A percentile compares a stretch with the other conserved stretches of the same genome.
phyloP scores from a whole-genome alignment of 2,113 vertebrate species.

The Pygoscelis adeliae region DNA sequence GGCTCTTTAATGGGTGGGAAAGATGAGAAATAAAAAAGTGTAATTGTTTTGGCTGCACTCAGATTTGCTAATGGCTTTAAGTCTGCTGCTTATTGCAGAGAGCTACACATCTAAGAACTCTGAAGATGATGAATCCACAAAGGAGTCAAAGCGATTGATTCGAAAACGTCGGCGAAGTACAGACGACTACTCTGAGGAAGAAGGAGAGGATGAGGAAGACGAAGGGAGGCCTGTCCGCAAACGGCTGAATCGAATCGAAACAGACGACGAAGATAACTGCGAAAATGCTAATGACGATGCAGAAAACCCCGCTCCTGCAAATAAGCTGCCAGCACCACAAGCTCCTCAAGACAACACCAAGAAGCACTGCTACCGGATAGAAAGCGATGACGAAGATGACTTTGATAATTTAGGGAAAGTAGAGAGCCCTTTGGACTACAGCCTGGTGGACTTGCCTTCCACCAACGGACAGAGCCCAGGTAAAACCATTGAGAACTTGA shows the following conservation, averaged over 20 bases:
- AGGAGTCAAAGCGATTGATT: conserved; percentile 62
- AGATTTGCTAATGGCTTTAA: conserved; percentile 53
- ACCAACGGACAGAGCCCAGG: conserved; percentile 90
- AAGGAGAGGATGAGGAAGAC: conserved; percentile 74
- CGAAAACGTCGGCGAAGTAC: conserved; percentile 72
- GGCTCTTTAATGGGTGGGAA: not conserved
- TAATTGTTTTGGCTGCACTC: not conserved
- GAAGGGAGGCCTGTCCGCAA: conserved; percentile 87
- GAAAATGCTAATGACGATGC: not conserved
- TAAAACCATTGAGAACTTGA: conserved; percentile 85
- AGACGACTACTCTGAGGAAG: conserved; percentile 65
- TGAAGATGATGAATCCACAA: conserved; percentile 78
- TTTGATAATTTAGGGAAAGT: conserved; percentile 84
- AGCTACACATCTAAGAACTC: conserved; percentile 83
- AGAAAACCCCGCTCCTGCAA: not conserved
- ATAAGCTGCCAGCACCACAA: conserved; percentile 52
- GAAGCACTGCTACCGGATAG: conserved; percentile 79
- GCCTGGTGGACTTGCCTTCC: conserved; percentile 82
- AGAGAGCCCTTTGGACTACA: conserved; percentile 84
- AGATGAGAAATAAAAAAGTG: not conserved
- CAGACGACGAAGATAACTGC: conserved; percentile 83
- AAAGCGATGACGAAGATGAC: conserved; percentile 86
- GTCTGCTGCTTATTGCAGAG: conserved; percentile 79
- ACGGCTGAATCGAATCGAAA: conserved; percentile 90
- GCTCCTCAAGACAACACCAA: conserved; percentile 66